Percentiles rank a stretch among this genome's conserved stretches.
Conservation (phyloP, 2,888 invertebrate species). For the Lochmaea capreae region DNA sequence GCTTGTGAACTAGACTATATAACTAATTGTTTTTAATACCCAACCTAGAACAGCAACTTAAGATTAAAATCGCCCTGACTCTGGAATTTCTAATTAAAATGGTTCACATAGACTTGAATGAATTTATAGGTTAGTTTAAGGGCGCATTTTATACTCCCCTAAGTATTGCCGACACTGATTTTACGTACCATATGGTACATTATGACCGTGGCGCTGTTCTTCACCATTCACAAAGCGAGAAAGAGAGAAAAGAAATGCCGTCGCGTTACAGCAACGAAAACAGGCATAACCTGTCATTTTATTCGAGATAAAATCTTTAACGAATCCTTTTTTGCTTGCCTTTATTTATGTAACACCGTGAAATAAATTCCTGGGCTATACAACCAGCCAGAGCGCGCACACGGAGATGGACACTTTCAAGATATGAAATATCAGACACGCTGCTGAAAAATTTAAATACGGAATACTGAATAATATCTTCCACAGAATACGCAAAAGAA, state of each 20-base stretch:
- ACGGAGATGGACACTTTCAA: slow-evolving; percentile 28
- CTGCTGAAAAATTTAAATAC: slow-evolving; percentile 31
- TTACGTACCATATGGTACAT: slow-evolving; percentile 19
- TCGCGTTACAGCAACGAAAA: slow-evolving; percentile 31
- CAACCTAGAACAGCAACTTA: too few relatives aligned
- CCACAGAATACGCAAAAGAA: slow-evolving; percentile 15
- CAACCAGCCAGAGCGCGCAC: slow-evolving; percentile 9
- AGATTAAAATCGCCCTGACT: too few relatives aligned
- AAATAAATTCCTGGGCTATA: slow-evolving; percentile 35
- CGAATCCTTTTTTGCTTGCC: slow-evolving; percentile 41
- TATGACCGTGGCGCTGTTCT: slow-evolving; percentile 12
- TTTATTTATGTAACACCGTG: slow-evolving; percentile 42
- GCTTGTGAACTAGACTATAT: too few relatives aligned
- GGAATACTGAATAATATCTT: slow-evolving; percentile 5
- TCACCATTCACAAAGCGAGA: slow-evolving; percentile 11
- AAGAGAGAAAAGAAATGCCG: slow-evolving; percentile 15
- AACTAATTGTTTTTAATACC: too few relatives aligned
- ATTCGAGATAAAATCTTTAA: slow-evolving; percentile 40
- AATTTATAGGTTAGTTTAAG: background rate
- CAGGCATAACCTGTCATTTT: slow-evolving; percentile 43
- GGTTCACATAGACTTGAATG: background rate
- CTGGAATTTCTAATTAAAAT: too few relatives aligned
- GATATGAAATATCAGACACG: slow-evolving; percentile 30
- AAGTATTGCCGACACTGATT: slow-evolving; percentile 15
- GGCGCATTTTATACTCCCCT: background rate